phyloP scores from a whole-genome alignment of 1,140 invertebrate species.

The Drosophila tropicalis region DNA sequence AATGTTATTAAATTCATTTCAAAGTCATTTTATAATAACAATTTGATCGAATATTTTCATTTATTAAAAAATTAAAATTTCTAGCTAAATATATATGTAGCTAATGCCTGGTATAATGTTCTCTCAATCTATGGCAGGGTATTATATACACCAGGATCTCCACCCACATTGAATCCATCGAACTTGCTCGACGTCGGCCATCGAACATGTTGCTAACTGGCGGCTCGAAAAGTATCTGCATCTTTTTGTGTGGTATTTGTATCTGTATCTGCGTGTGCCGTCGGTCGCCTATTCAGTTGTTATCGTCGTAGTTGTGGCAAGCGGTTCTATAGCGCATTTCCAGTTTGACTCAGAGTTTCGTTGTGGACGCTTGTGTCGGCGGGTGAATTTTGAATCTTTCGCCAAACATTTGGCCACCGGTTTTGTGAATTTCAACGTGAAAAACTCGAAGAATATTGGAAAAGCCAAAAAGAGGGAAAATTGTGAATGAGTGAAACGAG shows the following conservation, averaged over 20 bases:
- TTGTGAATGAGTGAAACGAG: not conserved
- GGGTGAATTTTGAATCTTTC: not conserved
- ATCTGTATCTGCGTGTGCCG: not conserved
- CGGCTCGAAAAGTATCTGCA: constrained; percentile 1
- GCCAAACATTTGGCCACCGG: not conserved
- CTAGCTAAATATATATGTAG: too few species aligned
- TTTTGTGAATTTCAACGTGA: constrained; percentile 9
- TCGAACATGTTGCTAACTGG: constrained; percentile 2
- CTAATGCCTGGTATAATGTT: too few species aligned
- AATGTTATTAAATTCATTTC: too few species aligned
- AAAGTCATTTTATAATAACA: too few species aligned
- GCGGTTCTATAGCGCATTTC: constrained; percentile 2
- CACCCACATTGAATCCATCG: not conserved
- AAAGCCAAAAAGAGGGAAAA: not conserved
- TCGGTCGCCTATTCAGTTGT: constrained; percentile 1
- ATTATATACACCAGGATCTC: not conserved
- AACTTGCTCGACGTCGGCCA: constrained; percentile 6
- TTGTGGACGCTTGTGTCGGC: constrained; percentile 10
- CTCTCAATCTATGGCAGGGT: not conserved
- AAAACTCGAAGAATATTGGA: not conserved
- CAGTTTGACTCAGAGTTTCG: constrained; percentile 4
- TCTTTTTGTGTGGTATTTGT: not conserved
- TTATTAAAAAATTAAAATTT: not conserved
- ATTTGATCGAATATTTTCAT: not conserved
- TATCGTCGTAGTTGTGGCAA: constrained; percentile 4